Evolutionary conservation across 30 jellyfish, hydroid and myxozoan genomes (phyloP).

Genomic region (Aurelia aurita complex sp. Pacific): DNA sequence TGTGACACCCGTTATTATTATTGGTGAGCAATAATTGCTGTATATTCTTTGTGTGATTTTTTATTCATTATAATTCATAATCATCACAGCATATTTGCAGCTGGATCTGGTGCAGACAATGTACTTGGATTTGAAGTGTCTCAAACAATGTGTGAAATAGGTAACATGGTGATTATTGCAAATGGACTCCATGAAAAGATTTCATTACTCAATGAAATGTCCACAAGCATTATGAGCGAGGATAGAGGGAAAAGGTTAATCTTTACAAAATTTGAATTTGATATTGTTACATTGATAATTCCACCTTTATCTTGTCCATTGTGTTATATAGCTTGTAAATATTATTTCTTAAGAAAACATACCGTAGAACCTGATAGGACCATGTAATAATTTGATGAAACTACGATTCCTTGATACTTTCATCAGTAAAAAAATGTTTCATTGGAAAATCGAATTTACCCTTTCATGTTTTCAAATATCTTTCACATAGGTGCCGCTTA

Average conservation of each 20-base stretch:
- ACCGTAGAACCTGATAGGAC: too few species aligned
- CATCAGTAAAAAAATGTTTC: background rate
- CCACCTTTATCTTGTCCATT: too few species aligned
- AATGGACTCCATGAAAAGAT: slow-evolving; percentile 10
- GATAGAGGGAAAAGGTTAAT: slow-evolving; percentile 61
- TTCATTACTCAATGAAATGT: slow-evolving; percentile 57
- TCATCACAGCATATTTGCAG: slow-evolving; percentile 68
- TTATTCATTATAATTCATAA: background rate
- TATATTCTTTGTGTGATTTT: too few species aligned
- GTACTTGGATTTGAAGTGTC: slow-evolving; percentile 79
- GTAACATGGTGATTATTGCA: slow-evolving; percentile 38
- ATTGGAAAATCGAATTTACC: background rate
- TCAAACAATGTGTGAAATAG: slow-evolving; percentile 59
- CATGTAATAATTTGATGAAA: too few species aligned
- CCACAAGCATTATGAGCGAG: slow-evolving; percentile 47
- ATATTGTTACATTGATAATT: too few species aligned
- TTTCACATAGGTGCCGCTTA: slow-evolving; percentile 3
- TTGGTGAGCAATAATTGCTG: too few species aligned
- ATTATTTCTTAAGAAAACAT: too few species aligned
- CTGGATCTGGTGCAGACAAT: slow-evolving; percentile 66
- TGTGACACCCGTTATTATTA: too few species aligned
- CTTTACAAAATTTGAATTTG: too few species aligned
- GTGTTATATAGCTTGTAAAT: too few species aligned
- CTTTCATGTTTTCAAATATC: background rate
- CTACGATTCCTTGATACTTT: background rate